Evolutionary conservation across 2,888 invertebrate genomes (phyloP), one percentile per base, ranked within the genome.

Genomic region (Seira musarum): DNA sequence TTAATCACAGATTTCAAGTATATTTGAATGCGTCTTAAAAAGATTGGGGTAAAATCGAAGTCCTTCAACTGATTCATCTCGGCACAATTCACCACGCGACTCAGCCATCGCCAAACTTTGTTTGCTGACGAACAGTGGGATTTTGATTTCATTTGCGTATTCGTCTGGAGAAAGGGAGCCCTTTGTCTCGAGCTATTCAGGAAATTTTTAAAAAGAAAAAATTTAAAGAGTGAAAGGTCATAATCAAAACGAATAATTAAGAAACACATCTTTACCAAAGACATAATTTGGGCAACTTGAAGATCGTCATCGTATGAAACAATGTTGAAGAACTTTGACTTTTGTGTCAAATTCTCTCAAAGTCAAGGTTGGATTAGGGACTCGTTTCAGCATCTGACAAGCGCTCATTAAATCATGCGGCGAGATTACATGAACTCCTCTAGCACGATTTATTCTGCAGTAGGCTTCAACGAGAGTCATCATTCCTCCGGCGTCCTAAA

Each of bases 391-490:
- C 84, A 90, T 92, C 89, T 92, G 92, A 90, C 98, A 98, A 19
- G 98, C 98, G 90, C 96, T 94, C 61, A 98, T 90, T 85, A 99
- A 91, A 91, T 99, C 99, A 89, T 99, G 99, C 0, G 99, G 98
- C 0, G 99, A 99, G 71, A 99, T 90, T 0, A 99, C 91, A 90
- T 99, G 97, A 85, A 99, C 91, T 1, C 99, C 99, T 88, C 99
- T 92, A 0, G 99, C 98, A 88, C 99, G 92, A 89, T 99, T 99
- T 1, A 99, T 94, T 86, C 99, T 92, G 89, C 99, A 99, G 91
- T 96, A 99, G 0, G 95, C 98, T 90, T 99, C 99, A 2, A 98
- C 94, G 75, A 99, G 90, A 0, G 96, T 94, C 96, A 99, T 97
- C 92, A 98, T 96, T 10, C 99, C 99, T 35, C 98, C 98, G 88